These are phyloP conservation scores for Pseudorhiza aurosa DNA, from an alignment of 30 jellyfish, hydroid and myxozoan species.

Conservation along the genomic window DNA sequence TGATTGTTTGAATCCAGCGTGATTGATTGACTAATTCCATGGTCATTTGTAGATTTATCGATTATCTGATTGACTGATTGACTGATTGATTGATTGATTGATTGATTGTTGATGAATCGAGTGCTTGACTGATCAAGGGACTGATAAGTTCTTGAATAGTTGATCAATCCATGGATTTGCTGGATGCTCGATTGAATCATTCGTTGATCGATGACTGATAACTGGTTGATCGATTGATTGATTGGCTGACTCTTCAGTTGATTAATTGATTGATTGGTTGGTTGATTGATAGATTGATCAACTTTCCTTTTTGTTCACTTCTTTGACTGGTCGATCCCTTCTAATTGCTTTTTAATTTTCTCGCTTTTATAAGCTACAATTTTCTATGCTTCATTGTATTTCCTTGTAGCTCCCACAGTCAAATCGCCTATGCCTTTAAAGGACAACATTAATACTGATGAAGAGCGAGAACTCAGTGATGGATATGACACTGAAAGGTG, in stretches of 20 bases:
- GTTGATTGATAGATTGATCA: no score
- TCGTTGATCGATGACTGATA: no score
- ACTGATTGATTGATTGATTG: not conserved
- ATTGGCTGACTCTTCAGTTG: no score
- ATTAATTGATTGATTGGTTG: no score
- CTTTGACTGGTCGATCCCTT: not conserved
- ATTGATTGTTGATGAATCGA: not conserved
- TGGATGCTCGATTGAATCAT: no score
- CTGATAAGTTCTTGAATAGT: not conserved
- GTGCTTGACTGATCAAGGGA: not conserved
- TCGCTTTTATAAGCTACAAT: not conserved
- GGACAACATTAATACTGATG: slow-evolving; percentile 33
- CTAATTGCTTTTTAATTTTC: not conserved
- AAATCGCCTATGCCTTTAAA: slow-evolving; percentile 28
- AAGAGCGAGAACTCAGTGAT: slow-evolving; percentile 59
- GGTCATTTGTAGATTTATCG: no score
- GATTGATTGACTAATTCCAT: not conserved
- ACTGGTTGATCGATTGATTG: no score
- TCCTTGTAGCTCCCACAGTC: slow-evolving; percentile 33
- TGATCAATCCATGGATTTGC: no score
- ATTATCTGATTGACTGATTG: not conserved
- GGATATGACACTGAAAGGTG: slow-evolving; percentile 64
- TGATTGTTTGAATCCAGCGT: not conserved
- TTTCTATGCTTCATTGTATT: not conserved
- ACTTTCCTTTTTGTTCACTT: no score